These are phyloP conservation scores for Dryoscopus gambensis DNA, from an alignment of 2,113 vertebrate species.

Conservation along the genomic window DNA sequence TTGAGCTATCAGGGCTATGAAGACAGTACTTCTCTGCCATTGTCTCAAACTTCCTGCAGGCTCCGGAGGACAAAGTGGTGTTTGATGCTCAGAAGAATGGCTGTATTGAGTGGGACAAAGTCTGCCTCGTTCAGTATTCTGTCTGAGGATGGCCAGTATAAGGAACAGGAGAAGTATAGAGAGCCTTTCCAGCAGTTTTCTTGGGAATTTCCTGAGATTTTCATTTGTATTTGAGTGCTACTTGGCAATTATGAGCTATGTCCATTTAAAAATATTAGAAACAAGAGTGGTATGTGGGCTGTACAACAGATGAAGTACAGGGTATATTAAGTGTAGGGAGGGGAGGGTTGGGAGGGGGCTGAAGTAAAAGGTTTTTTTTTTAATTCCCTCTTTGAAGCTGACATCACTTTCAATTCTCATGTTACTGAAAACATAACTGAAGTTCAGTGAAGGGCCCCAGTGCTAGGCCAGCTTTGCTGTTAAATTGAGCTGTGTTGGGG, in stretches of 20 bases:
- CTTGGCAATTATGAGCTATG: background rate
- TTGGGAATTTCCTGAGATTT: background rate
- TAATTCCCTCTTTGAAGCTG: background rate
- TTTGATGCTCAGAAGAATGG: slow-evolving; percentile 55
- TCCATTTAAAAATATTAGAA: background rate
- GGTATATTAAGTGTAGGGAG: background rate
- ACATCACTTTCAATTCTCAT: background rate
- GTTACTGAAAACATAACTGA: background rate
- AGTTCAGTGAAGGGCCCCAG: background rate
- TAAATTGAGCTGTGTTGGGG: background rate
- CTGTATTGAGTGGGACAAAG: slow-evolving; percentile 38
- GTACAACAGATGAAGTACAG: background rate
- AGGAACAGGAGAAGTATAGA: slow-evolving; percentile 30
- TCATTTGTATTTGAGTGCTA: background rate
- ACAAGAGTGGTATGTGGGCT: background rate
- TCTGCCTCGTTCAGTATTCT: slow-evolving; percentile 57
- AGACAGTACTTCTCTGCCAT: slow-evolving; percentile 30
- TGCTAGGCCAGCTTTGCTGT: background rate
- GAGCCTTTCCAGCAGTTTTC: slow-evolving; percentile 3
- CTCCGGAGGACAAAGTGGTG: background rate
- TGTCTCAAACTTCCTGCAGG: slow-evolving; percentile 48
- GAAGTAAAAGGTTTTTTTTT: background rate
- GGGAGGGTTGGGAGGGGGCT: background rate
- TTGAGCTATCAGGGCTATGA: background rate
- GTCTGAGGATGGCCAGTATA: slow-evolving; percentile 19